Percentiles rank a stretch among this genome's conserved stretches.
Conservation (phyloP, 2,113 vertebrate genomes). For the Polyodon spathula region DNA sequence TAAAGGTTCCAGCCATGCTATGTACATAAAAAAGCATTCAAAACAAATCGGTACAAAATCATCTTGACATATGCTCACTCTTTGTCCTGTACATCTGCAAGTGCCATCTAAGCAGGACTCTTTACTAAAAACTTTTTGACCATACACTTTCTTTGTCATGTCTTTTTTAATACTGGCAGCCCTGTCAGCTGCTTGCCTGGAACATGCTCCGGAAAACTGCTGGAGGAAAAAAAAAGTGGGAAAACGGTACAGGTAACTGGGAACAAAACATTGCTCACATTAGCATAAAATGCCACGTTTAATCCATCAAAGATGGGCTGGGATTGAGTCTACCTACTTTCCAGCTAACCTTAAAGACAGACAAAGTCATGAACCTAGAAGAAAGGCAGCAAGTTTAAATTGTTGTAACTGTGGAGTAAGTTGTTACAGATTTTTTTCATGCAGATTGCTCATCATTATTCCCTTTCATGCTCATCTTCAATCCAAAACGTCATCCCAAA, state of each 20-base stretch:
- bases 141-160: no score
- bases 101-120: not conserved
- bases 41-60: not conserved
- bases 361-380: slow-evolving; percentile 67
- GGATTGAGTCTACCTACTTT: slow-evolving; percentile 65
- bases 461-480: slow-evolving; percentile 78
- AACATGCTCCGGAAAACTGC: no score
- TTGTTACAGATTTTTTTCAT: slow-evolving; percentile 76
- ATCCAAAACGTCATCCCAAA: slow-evolving; percentile 64
- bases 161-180: no score
- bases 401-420: slow-evolving; percentile 79
- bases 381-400: slow-evolving; percentile 69
- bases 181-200: no score
- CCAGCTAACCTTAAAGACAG: slow-evolving; percentile 62
- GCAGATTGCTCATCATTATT: slow-evolving; percentile 70
- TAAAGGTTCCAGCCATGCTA: no score
- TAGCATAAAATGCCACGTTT: slow-evolving; percentile 81
- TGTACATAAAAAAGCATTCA: no score
- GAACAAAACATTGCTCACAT: slow-evolving; percentile 61
- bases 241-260: slow-evolving; percentile 28
- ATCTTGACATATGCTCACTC: not conserved
- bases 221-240: slow-evolving; percentile 11
- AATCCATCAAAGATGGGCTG: slow-evolving; percentile 66
- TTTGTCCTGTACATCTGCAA: not conserved
- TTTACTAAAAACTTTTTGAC: no score